Percentiles rank a stretch among this genome's conserved stretches.
These are phyloP conservation scores for Seriola aureovittata DNA, from an alignment of 2,113 vertebrate genomes.

Conservation along the genomic window DNA sequence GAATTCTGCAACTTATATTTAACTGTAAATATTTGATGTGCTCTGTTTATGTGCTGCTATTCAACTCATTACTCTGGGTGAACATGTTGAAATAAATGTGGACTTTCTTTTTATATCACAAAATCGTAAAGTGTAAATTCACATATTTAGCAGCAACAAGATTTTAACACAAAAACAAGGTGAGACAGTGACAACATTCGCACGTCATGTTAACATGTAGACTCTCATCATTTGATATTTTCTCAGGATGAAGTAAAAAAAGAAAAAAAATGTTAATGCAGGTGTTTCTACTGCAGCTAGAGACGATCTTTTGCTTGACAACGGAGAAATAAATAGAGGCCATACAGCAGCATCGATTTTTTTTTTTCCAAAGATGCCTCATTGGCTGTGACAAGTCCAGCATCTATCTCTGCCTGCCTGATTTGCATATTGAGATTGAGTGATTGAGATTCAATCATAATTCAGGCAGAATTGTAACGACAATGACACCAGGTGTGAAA, in stretches of 20 bases:
- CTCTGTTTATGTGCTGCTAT: too few species aligned
- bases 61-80: too few species aligned
- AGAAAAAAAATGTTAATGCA: too few species aligned
- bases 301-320: not conserved
- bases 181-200: not conserved
- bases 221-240: not conserved
- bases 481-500: not conserved
- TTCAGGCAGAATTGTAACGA: not conserved
- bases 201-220: not conserved
- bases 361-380: not conserved
- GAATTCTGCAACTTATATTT: too few species aligned
- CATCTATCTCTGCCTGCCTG: not conserved
- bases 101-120: too few species aligned
- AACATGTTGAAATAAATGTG: too few species aligned
- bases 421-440: not conserved
- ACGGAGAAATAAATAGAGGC: too few species aligned
- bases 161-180: too few species aligned
- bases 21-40: too few species aligned
- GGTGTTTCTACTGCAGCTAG: too few species aligned
- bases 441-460: not conserved
- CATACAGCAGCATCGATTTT: not conserved
- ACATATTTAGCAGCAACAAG: too few species aligned
- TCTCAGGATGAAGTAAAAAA: not conserved
- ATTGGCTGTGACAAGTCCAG: not conserved
- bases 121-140: too few species aligned